phyloP scores from a whole-genome alignment of 2,888 invertebrate species.

The Lepidochitona cinerea region DNA sequence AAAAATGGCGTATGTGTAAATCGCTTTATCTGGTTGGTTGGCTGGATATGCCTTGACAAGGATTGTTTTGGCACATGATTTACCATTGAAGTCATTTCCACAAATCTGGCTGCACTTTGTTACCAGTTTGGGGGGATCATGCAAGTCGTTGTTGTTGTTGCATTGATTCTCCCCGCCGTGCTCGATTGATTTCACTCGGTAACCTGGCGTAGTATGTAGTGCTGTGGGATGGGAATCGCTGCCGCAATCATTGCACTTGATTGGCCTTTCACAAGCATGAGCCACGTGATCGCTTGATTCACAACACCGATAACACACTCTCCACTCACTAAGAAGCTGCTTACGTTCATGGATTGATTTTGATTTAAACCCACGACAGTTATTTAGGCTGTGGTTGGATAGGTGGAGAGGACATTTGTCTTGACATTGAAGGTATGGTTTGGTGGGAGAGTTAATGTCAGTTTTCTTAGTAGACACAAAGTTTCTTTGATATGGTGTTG shows the following conservation, averaged over 20 bases:
- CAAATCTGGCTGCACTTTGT: conserved; percentile 25
- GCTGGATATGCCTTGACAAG: conserved; percentile 23
- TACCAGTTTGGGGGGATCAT: not conserved
- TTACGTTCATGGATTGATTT: conserved; percentile 17
- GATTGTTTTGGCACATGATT: conserved; percentile 34
- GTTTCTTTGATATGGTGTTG: no score
- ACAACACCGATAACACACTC: conserved; percentile 28
- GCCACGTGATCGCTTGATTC: not conserved
- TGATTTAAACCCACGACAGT: conserved; percentile 17
- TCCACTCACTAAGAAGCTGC: conserved; percentile 16
- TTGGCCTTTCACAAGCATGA: not conserved
- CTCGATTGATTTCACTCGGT: not conserved
- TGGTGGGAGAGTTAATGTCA: not conserved
- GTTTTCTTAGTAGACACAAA: not conserved
- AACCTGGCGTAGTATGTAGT: not conserved
- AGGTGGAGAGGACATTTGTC: conserved; percentile 16
- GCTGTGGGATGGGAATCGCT: conserved; percentile 3
- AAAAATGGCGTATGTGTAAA: conserved; percentile 21
- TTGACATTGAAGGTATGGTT: not conserved
- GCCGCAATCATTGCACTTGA: conserved; percentile 2
- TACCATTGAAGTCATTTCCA: conserved; percentile 20
- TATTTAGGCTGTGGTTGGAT: conserved; percentile 15
- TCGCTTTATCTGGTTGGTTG: conserved; percentile 13
- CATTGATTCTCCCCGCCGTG: not conserved
- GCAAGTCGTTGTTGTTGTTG: conserved; percentile 13